phyloP scores from a whole-genome alignment of 2,888 invertebrate genomes.

The Steromphala cineraria region DNA sequence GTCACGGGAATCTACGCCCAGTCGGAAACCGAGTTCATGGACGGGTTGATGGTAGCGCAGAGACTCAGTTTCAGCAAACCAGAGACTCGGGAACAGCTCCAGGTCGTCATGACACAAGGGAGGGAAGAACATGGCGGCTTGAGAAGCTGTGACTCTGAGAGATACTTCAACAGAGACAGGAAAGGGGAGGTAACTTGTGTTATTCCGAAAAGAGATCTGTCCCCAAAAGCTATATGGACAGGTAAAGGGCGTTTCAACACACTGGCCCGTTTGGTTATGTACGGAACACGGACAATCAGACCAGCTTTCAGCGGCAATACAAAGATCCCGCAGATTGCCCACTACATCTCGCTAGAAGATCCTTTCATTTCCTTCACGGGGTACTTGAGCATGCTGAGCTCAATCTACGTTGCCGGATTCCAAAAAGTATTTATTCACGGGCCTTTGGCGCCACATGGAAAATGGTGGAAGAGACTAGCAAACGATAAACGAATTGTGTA shows the following conservation, averaged over 20 bases:
- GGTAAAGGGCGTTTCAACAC: conserved; percentile 15
- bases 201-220: not conserved
- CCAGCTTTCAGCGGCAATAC: not conserved
- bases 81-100: not conserved
- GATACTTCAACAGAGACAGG: not conserved
- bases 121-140: conserved; percentile 17
- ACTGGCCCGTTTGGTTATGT: conserved; percentile 23
- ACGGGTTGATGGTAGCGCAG: conserved; percentile 25
- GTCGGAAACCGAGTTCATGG: conserved; percentile 20
- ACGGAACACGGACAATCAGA: conserved; percentile 4
- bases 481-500: not conserved
- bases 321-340: conserved; percentile 25
- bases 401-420: conserved; percentile 34
- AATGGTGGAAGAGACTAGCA: conserved; percentile 33
- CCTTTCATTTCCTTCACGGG: conserved; percentile 22
- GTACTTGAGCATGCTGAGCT: conserved; percentile 35
- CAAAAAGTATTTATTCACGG: conserved; percentile 35
- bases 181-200: conserved; percentile 23
- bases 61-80: conserved; percentile 1
- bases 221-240: conserved; percentile 32
- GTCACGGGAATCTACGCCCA: conserved; percentile 21
- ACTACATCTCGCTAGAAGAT: conserved; percentile 30
- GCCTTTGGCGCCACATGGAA: conserved; percentile 22
- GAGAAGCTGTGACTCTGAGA: conserved; percentile 16
- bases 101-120: conserved; percentile 11